Conservation (phyloP, 2,888 invertebrate species). For the Polymixis flavicincta region DNA sequence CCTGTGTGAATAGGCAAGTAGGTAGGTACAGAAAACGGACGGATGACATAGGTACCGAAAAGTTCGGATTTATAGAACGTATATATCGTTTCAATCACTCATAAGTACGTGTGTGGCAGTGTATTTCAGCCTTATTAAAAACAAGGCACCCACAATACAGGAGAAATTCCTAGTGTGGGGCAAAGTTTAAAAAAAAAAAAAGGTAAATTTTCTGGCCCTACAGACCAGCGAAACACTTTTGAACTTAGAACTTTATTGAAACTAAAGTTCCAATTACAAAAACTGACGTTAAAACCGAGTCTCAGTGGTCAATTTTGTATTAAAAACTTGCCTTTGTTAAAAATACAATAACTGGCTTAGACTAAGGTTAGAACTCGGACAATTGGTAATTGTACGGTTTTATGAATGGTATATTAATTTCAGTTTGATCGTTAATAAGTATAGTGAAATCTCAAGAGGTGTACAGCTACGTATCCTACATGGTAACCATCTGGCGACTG, state of each 20-base stretch:
- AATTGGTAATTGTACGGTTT: neutral
- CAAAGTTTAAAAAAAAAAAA: too few relatives aligned
- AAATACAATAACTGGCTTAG: neutral
- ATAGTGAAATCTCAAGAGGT: conserved; percentile 37
- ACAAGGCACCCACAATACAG: too few relatives aligned
- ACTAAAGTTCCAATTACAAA: neutral
- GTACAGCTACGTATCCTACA: conserved; percentile 62
- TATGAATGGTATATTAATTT: neutral
- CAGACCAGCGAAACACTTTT: neutral
- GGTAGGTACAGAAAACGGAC: neutral
- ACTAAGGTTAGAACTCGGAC: neutral
- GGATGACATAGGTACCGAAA: neutral
- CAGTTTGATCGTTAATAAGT: neutral
- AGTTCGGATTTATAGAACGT: neutral
- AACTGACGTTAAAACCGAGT: neutral
- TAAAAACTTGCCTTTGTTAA: neutral
- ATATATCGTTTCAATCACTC: neutral
- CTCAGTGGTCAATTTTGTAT: neutral
- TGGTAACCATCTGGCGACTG: conserved; percentile 73
- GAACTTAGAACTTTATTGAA: neutral
- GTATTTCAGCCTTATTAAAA: neutral
- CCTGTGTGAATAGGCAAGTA: neutral
- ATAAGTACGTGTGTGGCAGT: neutral
- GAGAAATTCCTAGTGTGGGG: too few relatives aligned
- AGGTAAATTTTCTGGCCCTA: neutral